Base-by-base conservation (phyloP, 2,113 vertebrate species). In the Tursiops truncatus region DNA sequence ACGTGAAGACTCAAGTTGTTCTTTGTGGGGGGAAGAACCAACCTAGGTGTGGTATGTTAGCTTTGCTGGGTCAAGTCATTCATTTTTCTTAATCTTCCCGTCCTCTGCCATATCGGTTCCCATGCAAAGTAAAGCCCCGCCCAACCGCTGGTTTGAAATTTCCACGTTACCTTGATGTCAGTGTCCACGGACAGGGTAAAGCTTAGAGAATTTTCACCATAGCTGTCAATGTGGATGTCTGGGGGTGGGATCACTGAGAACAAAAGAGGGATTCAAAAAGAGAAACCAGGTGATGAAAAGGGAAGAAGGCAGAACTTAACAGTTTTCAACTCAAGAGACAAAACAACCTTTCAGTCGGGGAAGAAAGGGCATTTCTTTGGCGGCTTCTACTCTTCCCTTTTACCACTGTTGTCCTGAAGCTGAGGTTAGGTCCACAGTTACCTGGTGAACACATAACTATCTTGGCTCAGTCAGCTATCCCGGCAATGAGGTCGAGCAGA, bases 201-300 rank as follows among this genome's bases (percentile, higher is more conserved):
- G 87, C 97, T 99, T 47, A 99, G 96, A 44, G 99, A 99, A 98
- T 99, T 98, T 25, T 98, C 98, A 0, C 95, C 98, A 91, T 98
- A 98, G 98, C 97, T 98, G 96, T 99, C 98, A 1, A 99, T 98
- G 83, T 73, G 99, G 96, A 99, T 99, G 38, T 98, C 98, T 20
- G 99, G 99, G 2, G 99, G 98, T 73, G 99, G 99, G 77, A 99
- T 99, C 96, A 98, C 99, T 99, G 94, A 25, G 94, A 98, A 96
- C 10, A 38, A 36, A 76, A 74, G 25, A 68, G 62, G 71, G 93
- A 38, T 1, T 33, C 41, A 94, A 68, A 71, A 38, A 41, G 80
- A 91, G 95, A 92, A 86, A 65, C 17, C 79, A 47, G 0, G 0
- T 31, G 20, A 44, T 67, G 94, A 84, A 76, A 90, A 76, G 67